Evolutionary conservation across 2,113 vertebrate species (phyloP).

Genomic region (Macrotis lagotis): DNA sequence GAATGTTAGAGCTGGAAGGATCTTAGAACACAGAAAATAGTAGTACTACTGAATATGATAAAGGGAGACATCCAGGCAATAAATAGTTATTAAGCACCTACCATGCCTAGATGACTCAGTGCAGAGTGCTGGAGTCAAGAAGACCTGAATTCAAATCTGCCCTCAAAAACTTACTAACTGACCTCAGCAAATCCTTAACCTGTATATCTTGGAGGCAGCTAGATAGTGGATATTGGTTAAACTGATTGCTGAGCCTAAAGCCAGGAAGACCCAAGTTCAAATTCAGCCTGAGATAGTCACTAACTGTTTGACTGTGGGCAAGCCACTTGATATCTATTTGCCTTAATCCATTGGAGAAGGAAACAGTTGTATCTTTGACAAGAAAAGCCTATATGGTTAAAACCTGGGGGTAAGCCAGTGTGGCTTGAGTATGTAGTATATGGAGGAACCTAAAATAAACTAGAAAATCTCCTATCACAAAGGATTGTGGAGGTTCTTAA

Average conservation of each 20-base stretch:
- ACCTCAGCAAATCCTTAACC: no score
- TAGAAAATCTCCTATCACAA: neutral
- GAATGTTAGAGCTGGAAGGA: neutral
- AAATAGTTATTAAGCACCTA: neutral
- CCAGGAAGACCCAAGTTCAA: neutral
- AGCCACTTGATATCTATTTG: neutral
- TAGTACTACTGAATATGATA: neutral
- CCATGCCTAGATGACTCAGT: neutral
- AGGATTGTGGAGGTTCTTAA: neutral
- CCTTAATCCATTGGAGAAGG: neutral
- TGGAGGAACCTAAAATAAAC: neutral
- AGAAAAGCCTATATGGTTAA: neutral
- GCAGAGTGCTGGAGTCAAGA: neutral
- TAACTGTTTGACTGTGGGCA: neutral
- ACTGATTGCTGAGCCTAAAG: neutral
- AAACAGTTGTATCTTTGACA: neutral
- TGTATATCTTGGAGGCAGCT: no score
- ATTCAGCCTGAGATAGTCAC: neutral
- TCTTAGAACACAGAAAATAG: neutral
- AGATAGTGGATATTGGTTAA: no score
- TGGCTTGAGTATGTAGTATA: neutral
- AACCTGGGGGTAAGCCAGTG: neutral
- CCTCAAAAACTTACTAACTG: neutral
- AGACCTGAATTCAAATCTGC: neutral
- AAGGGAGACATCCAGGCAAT: neutral